Conservation (phyloP, 2,113 vertebrate species). For the Stercorarius parasiticus region DNA sequence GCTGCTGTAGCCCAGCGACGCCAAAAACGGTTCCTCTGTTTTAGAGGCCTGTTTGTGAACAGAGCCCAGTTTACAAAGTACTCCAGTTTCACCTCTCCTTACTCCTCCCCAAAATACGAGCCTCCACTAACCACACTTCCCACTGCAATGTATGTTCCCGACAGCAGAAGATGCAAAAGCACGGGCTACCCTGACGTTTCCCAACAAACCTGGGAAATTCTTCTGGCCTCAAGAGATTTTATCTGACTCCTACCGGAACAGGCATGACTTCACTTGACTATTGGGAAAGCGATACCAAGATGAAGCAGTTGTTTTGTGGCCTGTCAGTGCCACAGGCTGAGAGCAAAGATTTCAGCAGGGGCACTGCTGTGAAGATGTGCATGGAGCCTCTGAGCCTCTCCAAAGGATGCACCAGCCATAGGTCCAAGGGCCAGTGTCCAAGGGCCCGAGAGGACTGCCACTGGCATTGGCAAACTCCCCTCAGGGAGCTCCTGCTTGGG, state of each 20-base stretch:
- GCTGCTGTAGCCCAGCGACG: not conserved
- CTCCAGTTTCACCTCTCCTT: not conserved
- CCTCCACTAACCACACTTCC: not conserved
- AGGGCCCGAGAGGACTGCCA: rapidly evolving
- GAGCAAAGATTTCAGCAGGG: not conserved
- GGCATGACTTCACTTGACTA: not conserved
- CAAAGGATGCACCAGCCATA: rapidly evolving
- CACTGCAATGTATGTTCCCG: rapidly evolving
- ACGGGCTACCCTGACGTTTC: rapidly evolving
- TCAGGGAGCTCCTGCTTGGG: rapidly evolving
- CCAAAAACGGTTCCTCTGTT: not conserved
- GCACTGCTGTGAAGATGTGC: not conserved
- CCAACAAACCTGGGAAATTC: not conserved
- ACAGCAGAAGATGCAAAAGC: not conserved
- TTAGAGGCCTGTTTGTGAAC: not conserved
- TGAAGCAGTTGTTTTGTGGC: not conserved
- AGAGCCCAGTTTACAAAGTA: not conserved
- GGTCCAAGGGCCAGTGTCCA: not conserved
- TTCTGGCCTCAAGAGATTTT: not conserved
- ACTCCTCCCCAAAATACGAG: not conserved
- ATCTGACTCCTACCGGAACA: not conserved
- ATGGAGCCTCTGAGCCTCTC: not conserved
- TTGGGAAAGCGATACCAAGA: rapidly evolving
- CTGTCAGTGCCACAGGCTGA: not conserved
- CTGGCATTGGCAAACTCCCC: not conserved